phyloP scores from a whole-genome alignment of 2,888 invertebrate species.

The Calephelis perditalis region DNA sequence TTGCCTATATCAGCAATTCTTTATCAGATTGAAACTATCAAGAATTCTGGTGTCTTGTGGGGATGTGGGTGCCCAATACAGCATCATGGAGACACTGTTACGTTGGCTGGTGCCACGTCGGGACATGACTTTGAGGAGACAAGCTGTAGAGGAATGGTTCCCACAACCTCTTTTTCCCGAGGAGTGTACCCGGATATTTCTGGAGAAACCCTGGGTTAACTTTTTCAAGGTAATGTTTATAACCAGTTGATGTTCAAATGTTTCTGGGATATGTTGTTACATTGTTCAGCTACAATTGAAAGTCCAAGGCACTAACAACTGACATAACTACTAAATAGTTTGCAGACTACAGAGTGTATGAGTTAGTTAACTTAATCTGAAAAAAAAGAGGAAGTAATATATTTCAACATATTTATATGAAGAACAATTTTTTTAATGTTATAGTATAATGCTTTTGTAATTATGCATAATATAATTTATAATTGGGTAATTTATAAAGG shows the following conservation, averaged over 20 bases:
- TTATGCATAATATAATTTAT: no score
- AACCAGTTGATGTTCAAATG: not conserved
- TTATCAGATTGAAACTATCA: slow-evolving; percentile 42
- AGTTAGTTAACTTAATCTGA: no score
- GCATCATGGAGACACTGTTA: slow-evolving; percentile 48
- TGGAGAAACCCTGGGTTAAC: slow-evolving; percentile 45
- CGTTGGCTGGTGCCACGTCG: slow-evolving; percentile 55
- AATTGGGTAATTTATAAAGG: no score
- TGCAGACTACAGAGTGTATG: no score
- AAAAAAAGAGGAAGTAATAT: no score
- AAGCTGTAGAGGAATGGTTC: slow-evolving; percentile 49
- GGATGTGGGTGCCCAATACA: slow-evolving; percentile 46
- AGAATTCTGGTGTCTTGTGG: slow-evolving; percentile 40
- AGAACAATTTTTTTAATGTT: no score
- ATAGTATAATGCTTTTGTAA: no score
- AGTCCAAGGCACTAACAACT: no score
- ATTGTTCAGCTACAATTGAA: no score
- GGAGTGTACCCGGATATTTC: slow-evolving; percentile 41
- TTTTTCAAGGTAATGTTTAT: slow-evolving; percentile 38
- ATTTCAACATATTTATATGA: no score
- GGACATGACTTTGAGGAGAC: slow-evolving; percentile 34
- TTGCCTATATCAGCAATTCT: not conserved
- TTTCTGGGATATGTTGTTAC: no score
- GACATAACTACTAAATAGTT: no score
- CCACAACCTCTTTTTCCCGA: slow-evolving; percentile 34